Percentiles rank a stretch among this genome's conserved stretches.
phyloP scores from a whole-genome alignment of 2,888 invertebrate species.

The Ennomos fuscantarius region DNA sequence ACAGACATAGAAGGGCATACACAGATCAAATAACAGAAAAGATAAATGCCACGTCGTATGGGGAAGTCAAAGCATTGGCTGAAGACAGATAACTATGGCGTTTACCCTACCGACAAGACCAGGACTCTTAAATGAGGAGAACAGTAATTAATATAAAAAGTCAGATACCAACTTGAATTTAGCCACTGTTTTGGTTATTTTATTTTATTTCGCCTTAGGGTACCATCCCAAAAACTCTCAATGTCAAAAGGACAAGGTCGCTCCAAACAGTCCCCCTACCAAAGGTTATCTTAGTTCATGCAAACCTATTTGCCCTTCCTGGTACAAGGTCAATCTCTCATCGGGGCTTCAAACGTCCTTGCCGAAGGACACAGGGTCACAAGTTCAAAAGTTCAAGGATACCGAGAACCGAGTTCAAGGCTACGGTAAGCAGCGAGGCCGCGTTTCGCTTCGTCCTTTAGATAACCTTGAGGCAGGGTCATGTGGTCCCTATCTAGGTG shows the following conservation, averaged over 20 bases:
- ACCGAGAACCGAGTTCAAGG: conserved; percentile 12
- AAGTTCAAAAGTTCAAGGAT: conserved; percentile 18
- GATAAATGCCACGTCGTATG: too few relatives aligned
- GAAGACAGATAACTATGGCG: too few relatives aligned
- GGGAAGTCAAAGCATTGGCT: too few relatives aligned
- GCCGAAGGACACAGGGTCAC: conserved; percentile 18
- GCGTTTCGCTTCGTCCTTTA: conserved; percentile 2
- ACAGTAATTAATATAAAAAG: too few relatives aligned
- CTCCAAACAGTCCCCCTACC: conserved; percentile 1
- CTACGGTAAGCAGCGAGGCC: neutral
- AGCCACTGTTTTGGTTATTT: too few relatives aligned
- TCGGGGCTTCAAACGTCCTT: conserved; percentile 11
- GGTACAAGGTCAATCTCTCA: conserved; percentile 10
- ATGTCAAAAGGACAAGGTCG: conserved; percentile 7
- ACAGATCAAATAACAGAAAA: too few relatives aligned
- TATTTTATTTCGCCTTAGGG: too few relatives aligned
- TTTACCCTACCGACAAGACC: too few relatives aligned
- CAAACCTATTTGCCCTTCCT: conserved; percentile 9
- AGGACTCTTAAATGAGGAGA: too few relatives aligned
- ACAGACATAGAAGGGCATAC: too few relatives aligned
- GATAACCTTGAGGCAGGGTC: conserved; percentile 18
- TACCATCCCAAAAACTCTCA: neutral
- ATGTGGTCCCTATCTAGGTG: neutral
- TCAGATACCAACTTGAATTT: too few relatives aligned
- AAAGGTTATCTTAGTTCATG: conserved; percentile 18